Base-by-base conservation (phyloP, 2,797 vertebrate species). In the Tolypeutes matacus region DNA sequence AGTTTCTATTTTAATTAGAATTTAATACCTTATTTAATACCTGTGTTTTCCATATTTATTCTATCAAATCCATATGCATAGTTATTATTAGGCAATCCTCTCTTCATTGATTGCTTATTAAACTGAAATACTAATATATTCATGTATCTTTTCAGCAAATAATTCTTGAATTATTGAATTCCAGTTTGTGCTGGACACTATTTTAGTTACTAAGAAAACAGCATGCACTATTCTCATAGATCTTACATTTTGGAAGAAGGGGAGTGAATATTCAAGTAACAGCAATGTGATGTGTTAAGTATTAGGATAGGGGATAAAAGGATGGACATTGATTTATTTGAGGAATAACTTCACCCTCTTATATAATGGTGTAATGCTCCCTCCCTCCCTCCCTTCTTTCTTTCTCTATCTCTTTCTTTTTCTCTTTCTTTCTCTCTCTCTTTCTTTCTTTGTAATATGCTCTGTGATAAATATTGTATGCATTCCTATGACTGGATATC, bases 401-500 rank as follows among this genome's bases (percentile, higher is more conserved):
- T 9, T 46, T 62, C 42, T 76, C 60, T 70, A 1, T 14, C 14
- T 64, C 18, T 15, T 56, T 62, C 7, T 42, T 34, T 62, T 46
- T 51, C 3, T 15, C 58, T n/a, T 17, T 25, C 56, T 70, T 46
- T 70, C 36, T 39, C 13, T 27, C 20, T 56, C 5, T 67, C 25
- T 36, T 11, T 62, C 15, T 46, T 42, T 64, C 42, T 84, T 62
- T 70, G 18, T 89, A 76, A 82, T 80, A 58, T 81, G 36, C 83
- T 94, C n/a, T 92, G 76, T 97, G 91, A 97, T 96, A 91, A 96
- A 96, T 97, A 80, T 78, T 80, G 91, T 94, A 70, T 34, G 75
- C 93, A 97, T 97, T 97, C 95, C 96, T 96, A 5, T 91, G 96
- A 93, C 94, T 97, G 97, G 96, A 80, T 77, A 93, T 89, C 62